Percentiles rank a stretch among this genome's conserved stretches.
Evolutionary conservation across 2,113 vertebrate species (phyloP).

Genomic region (Tachysurus fulvidraco): DNA sequence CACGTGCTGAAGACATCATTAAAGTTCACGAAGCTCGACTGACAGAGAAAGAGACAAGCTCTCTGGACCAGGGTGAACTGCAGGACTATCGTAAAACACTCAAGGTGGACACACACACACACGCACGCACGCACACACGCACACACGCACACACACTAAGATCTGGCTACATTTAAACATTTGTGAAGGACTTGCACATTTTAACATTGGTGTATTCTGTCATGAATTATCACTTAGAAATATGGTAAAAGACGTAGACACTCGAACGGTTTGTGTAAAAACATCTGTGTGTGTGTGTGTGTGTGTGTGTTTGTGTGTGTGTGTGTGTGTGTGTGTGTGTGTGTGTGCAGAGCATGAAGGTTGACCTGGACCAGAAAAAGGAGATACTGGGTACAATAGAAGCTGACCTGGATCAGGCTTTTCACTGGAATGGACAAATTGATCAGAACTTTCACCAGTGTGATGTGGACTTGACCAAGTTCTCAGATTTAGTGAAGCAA

Average conservation of each 20-base stretch:
- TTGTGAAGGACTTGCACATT: background rate
- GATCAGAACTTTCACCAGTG: conserved; percentile 84
- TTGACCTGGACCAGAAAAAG: conserved; percentile 86
- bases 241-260: background rate
- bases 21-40: conserved; percentile 92
- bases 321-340: background rate
- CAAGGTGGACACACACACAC: conserved; percentile 74
- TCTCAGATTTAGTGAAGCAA: conserved; percentile 81
- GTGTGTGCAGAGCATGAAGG: conserved; percentile 84
- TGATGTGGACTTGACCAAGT: conserved; percentile 87
- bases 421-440: conserved; percentile 83
- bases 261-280: background rate
- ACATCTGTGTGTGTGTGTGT: background rate
- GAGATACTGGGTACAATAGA: conserved; percentile 83
- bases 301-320: background rate
- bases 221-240: background rate
- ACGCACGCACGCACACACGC: background rate
- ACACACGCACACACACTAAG: background rate
- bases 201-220: background rate
- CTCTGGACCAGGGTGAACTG: conserved; percentile 83
- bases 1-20: conserved; percentile 86
- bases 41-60: conserved; percentile 91
- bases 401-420: conserved; percentile 78
- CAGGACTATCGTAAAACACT: conserved; percentile 82
- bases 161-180: background rate